These are phyloP conservation scores for Lamprologus tigripictilis DNA, from an alignment of 2,113 vertebrate genomes.

Conservation along the genomic window DNA sequence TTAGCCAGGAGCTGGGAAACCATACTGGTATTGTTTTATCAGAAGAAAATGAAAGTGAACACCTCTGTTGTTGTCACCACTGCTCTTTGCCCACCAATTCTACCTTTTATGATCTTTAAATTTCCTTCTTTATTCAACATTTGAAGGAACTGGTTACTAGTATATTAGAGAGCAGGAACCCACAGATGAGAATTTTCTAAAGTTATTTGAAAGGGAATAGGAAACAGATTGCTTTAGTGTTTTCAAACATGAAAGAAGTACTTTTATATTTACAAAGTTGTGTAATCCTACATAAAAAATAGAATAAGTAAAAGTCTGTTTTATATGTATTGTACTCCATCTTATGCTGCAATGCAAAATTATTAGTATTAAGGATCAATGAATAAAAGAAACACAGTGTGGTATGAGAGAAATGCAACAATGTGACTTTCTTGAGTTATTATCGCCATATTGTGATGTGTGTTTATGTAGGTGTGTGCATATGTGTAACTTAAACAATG, in stretches of 20 bases:
- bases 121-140: background rate
- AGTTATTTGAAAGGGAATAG: background rate
- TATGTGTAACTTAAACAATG: background rate
- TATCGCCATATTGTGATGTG: background rate
- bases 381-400: background rate
- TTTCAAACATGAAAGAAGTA: background rate
- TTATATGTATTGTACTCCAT: background rate
- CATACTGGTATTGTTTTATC: background rate
- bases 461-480: background rate
- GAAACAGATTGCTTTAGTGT: background rate
- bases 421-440: background rate
- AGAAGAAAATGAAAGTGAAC: background rate
- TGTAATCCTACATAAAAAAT: background rate
- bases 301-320: background rate
- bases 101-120: background rate
- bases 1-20: conserved; percentile 15
- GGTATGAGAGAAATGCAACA: background rate
- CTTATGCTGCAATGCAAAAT: background rate
- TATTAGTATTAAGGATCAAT: background rate
- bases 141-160: background rate
- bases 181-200: background rate
- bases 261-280: background rate
- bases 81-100: background rate
- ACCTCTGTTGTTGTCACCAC: background rate
- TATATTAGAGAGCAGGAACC: background rate